Base-by-base conservation (phyloP, 2,113 vertebrate species). In the Etheostoma spectabile region DNA sequence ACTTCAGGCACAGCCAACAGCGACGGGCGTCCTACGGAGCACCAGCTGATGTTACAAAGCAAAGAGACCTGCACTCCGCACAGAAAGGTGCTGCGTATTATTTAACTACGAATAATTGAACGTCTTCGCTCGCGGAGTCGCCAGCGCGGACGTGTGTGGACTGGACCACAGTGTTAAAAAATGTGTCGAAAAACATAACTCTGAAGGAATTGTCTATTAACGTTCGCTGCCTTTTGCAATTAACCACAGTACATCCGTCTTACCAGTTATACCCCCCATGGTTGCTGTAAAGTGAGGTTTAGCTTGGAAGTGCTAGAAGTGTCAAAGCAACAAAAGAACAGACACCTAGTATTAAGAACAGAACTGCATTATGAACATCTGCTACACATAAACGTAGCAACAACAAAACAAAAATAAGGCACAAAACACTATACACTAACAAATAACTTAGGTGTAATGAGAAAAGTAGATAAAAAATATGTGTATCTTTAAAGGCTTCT, bases 1-100 rank as follows among this genome's bases (percentile, higher is more conserved):
- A 97, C 94, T 99, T 99, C 94, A 97, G 97, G 74, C 97, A 98
- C 95, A 95, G 95, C 87, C 91, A 78, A 66, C 93, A 89, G 70
- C 87, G 95, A 92, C 91, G 94, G 67, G 8, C 87, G 64, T 94
- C 91, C 74, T 93, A 93, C 83, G 93, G 90, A 46, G 86, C 90
- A 35, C 77, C 91, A n/a, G 77, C 79, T 42, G 89, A 93, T 24
- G 52, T 53, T 49, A 92, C 87, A 63, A 93, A 90, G 77, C 79
- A 90, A 7, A 81, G 84, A 79, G 89, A 91, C 45, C 64, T 70
- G 6, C 85, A 78, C 4, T 42, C 81, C 35, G 66, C 82, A 24
- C 88, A 91, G 22, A 92, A 90, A 88, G 95, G 95, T 95, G 86
- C 59, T 30, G 3, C n/a, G 18, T 48, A 24, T 53, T 55, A 2